phyloP scores from a whole-genome alignment of 2,797 vertebrate species.

The Sebastes steindachneri region DNA sequence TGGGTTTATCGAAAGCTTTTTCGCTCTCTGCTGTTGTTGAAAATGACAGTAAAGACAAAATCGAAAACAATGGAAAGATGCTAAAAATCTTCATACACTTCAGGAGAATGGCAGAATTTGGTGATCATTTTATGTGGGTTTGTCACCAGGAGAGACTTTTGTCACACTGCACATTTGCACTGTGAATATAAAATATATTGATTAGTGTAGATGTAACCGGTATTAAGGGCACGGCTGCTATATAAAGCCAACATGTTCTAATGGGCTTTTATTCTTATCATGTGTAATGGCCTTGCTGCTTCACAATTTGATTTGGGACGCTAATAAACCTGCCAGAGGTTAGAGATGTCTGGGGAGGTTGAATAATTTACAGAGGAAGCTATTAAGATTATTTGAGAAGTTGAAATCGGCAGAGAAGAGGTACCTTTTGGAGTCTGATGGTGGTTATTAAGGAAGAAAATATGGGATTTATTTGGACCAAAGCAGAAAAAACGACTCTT shows the following conservation, averaged over 20 bases:
- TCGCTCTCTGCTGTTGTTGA: background rate
- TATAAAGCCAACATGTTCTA: conserved; percentile 2
- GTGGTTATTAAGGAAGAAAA: conserved; percentile 14
- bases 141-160: background rate
- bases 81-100: fast-evolving
- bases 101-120: background rate
- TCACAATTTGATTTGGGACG: conserved; percentile 42
- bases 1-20: background rate
- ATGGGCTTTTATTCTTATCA: conserved; percentile 37
- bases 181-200: background rate
- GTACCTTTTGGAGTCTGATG: conserved; percentile 3
- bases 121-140: background rate
- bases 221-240: background rate
- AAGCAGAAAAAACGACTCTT: conserved; percentile 1
- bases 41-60: background rate
- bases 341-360: conserved; percentile 27
- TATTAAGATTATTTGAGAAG: conserved; percentile 50
- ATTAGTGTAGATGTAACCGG: background rate
- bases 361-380: conserved; percentile 42
- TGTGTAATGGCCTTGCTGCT: conserved; percentile 27
- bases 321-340: conserved; percentile 50
- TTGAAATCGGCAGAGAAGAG: conserved; percentile 24
- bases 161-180: background rate
- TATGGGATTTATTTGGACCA: conserved; percentile 7
- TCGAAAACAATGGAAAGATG: background rate